Evolutionary conservation across 2,888 invertebrate species (phyloP), one percentile per base, ranked within the genome.

Genomic region (Ditula angustiorana): DNA sequence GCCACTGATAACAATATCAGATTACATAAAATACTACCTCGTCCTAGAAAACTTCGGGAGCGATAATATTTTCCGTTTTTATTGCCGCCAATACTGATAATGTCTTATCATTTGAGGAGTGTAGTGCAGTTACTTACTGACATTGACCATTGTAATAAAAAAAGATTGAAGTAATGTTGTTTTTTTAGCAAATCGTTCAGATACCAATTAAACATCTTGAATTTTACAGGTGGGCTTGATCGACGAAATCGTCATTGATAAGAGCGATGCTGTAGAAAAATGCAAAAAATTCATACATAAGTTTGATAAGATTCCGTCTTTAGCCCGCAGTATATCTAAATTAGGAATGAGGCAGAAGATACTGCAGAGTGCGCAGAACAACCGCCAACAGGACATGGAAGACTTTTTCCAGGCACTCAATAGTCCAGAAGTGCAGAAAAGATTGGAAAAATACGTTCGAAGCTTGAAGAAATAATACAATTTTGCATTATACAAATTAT

Each of bases 181-280:
- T 3, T 35, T 33, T 1, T 37, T 37, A 13, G 13, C 13, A 37
- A 16, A 7, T n/a, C n/a, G n/a, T n/a, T n/a, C n/a, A n/a, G n/a
- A n/a, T n/a, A n/a, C n/a, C n/a, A n/a, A n/a, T n/a, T n/a, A n/a
- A n/a, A n/a, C n/a, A 21, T 10, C 10, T 21, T 10, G n/a, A n/a
- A 21, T 23, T 2, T 71, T 68, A n/a, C 78, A 92, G 91, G 92
- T 96, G 35, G 96, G 97, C 1, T 87, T 98, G 0, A 93, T 98
- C 2, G 98, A 98, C 87, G 96, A 96, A 84, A 77, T 95, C 26
- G 96, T 95, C 2, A 80, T 86, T 7, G 94, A 94, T 77, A 96
- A 96, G 81, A 94, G 93, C 1, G 96, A 96, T 47, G 95, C 95
- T 0, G 78, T 97, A 5, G 85, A 85, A 0, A 95, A 95, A 79